Conservation (phyloP, 2,888 invertebrate species). For the Cactoblastis cactorum region DNA sequence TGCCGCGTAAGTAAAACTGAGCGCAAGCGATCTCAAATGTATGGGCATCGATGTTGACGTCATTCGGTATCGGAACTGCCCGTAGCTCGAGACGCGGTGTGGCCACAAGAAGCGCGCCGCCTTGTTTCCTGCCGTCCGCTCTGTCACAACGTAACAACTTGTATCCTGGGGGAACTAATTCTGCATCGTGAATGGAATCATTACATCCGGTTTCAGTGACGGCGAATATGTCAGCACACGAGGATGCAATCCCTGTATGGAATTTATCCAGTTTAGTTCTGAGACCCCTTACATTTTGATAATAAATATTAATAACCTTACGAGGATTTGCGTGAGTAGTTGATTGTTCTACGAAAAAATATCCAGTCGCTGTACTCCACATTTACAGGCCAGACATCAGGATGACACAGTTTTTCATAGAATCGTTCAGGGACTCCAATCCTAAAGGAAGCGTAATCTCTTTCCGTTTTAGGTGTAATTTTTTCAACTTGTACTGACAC, state of each 20-base stretch:
- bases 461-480: conserved; percentile 26
- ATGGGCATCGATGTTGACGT: neutral
- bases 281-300: neutral
- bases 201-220: conserved; percentile 25
- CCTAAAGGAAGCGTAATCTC: conserved; percentile 27
- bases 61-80: neutral
- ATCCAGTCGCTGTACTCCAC: conserved; percentile 24
- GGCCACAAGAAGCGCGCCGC: conserved; percentile 23
- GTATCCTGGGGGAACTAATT: conserved; percentile 20
- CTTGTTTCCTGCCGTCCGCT: conserved; percentile 20
- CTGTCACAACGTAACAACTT: conserved; percentile 22
- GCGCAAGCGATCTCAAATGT: conserved; percentile 2
- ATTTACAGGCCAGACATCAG: conserved; percentile 19
- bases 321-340: neutral
- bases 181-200: conserved; percentile 22
- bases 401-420: conserved; percentile 16
- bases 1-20: neutral
- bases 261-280: neutral
- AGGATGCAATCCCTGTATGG: conserved; percentile 6
- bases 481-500: conserved; percentile 20
- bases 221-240: conserved; percentile 22
- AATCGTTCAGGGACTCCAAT: conserved; percentile 24
- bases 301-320: neutral
- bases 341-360: conserved; percentile 23
- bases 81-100: conserved; percentile 19